Conservation (phyloP, 2,797 vertebrate genomes). For the Megaceryle alcyon region DNA sequence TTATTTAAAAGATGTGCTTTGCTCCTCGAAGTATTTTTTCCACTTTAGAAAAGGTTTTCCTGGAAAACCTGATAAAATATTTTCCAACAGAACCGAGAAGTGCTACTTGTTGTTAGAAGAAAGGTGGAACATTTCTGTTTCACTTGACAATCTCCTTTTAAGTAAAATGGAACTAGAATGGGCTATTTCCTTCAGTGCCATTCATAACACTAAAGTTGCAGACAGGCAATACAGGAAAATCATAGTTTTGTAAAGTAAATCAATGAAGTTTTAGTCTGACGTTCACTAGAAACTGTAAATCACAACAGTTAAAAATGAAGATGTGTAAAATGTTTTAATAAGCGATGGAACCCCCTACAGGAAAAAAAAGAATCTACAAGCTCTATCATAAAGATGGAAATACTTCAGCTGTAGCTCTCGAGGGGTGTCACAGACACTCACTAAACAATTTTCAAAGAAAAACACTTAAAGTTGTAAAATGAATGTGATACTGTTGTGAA, state of each 20-base stretch:
- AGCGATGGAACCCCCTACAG: neutral
- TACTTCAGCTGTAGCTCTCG: neutral
- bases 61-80: neutral
- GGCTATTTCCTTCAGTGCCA: neutral
- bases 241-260: neutral
- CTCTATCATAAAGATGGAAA: neutral
- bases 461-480: neutral
- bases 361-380: neutral
- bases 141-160: neutral
- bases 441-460: neutral
- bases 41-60: neutral
- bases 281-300: neutral
- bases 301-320: neutral
- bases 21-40: neutral
- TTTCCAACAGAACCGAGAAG: neutral
- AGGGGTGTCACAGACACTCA: neutral
- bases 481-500: neutral
- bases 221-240: neutral
- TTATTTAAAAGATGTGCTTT: neutral
- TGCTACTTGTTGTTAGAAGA: neutral
- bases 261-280: neutral
- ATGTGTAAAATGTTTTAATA: neutral
- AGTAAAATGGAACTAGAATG: neutral
- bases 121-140: neutral
- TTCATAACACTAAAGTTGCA: neutral